These are phyloP conservation scores for Takifugu flavidus DNA, from an alignment of 2,113 vertebrate species.

Conservation along the genomic window DNA sequence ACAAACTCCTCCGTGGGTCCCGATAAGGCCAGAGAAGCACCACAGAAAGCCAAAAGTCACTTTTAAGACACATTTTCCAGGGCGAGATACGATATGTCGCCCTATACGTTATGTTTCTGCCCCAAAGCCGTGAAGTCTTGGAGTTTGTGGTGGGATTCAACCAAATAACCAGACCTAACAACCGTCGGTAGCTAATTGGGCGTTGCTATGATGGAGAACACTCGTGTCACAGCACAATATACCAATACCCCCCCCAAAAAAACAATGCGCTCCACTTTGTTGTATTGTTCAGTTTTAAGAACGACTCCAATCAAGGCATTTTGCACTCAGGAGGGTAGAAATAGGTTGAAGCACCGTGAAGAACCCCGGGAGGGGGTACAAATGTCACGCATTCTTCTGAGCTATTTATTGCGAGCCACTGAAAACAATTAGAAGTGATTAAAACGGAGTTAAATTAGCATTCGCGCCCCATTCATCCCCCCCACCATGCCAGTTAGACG, in stretches of 20 bases:
- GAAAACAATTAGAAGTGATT: conserved; percentile 72
- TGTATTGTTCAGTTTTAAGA: conserved; percentile 14
- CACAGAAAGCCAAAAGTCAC: conserved; percentile 36
- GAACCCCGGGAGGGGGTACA: conserved; percentile 34
- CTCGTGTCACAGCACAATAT: neutral
- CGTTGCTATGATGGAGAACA: too few relatives aligned
- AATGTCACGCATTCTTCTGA: conserved; percentile 24
- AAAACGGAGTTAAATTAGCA: conserved; percentile 64
- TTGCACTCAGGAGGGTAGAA: conserved; percentile 13
- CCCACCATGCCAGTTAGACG: conserved; percentile 39
- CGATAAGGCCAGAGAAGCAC: conserved; percentile 36
- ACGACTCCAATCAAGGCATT: conserved; percentile 48
- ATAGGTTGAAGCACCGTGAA: conserved; percentile 8
- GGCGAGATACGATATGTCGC: too few relatives aligned
- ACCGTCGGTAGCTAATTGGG: too few relatives aligned
- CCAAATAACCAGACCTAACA: too few relatives aligned
- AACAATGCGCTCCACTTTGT: neutral
- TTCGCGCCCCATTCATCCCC: conserved; percentile 4
- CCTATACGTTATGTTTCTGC: too few relatives aligned
- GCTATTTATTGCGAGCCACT: conserved; percentile 54
- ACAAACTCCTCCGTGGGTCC: conserved; percentile 16
- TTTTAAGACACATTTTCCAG: neutral
- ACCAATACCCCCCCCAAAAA: neutral
- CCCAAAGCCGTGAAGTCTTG: too few relatives aligned
- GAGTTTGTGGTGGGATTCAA: too few relatives aligned